phyloP scores from a whole-genome alignment of 2,888 invertebrate species.

The Pristionchus exspectatus region DNA sequence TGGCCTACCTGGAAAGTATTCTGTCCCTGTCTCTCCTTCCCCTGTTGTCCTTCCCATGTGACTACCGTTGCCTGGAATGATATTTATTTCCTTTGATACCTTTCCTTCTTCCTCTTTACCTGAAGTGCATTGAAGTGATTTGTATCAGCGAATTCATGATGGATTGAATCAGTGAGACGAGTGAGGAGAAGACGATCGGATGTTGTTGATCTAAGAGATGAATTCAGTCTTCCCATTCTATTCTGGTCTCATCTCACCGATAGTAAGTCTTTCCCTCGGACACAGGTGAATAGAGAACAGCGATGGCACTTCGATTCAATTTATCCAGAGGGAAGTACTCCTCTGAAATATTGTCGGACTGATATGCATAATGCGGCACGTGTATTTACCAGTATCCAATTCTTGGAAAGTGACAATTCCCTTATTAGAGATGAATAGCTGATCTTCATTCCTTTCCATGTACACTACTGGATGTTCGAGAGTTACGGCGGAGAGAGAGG shows the following conservation, averaged over 20 bases:
- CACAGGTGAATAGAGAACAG: constrained; percentile 69
- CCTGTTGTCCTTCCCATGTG: constrained; percentile 87
- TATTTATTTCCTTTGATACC: background rate
- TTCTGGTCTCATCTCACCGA: constrained; percentile 57
- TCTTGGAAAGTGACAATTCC: constrained; percentile 72
- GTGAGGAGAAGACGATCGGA: constrained; percentile 63
- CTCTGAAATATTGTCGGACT: constrained; percentile 44
- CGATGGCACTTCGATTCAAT: constrained; percentile 65
- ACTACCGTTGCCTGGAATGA: constrained; percentile 85
- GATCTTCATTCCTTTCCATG: constrained; percentile 65
- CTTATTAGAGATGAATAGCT: constrained; percentile 71
- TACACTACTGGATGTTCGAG: constrained; percentile 67
- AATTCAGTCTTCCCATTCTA: background rate
- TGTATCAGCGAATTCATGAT: constrained; percentile 86
- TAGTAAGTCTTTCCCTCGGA: constrained; percentile 67
- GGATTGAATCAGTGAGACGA: constrained; percentile 82
- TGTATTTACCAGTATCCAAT: constrained; percentile 59
- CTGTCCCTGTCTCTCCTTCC: constrained; percentile 82
- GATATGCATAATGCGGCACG: background rate
- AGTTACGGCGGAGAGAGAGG: constrained; percentile 58
- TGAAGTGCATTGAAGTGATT: constrained; percentile 86
- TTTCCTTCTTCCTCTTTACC: constrained; percentile 25
- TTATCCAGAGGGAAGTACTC: constrained; percentile 57
- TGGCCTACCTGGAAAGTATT: constrained; percentile 82
- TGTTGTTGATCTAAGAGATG: constrained; percentile 62